Percentiles rank a stretch among this genome's conserved stretches.
phyloP scores from a whole-genome alignment of 2,797 vertebrate genomes.

The Odontamblyopus rebecca region DNA sequence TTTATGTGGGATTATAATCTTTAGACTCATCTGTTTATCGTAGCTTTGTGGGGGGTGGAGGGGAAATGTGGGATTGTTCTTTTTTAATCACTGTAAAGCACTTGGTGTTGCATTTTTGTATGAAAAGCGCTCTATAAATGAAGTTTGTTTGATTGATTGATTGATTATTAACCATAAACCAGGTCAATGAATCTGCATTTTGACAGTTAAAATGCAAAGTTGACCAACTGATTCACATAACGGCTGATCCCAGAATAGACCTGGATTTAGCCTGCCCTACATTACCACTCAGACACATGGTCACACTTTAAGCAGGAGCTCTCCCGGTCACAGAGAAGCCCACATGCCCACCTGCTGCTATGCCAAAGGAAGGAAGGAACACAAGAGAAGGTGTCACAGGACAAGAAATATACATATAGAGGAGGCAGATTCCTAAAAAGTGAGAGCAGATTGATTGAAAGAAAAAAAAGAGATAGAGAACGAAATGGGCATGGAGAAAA shows the following conservation, averaged over 20 bases:
- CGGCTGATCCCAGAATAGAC: neutral
- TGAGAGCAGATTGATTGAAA: conserved; percentile 8
- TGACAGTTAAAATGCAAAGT: too few relatives aligned
- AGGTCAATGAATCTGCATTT: too few relatives aligned
- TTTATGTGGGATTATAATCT: too few relatives aligned
- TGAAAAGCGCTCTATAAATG: too few relatives aligned
- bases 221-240: too few relatives aligned
- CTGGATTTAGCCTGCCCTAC: neutral
- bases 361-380: neutral
- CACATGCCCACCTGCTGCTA: conserved; percentile 16
- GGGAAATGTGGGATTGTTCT: too few relatives aligned
- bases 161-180: too few relatives aligned
- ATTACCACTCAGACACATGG: neutral
- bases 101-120: too few relatives aligned
- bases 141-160: too few relatives aligned
- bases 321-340: neutral
- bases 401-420: conserved; percentile 24
- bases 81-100: too few relatives aligned
- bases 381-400: conserved; percentile 22
- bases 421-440: conserved; percentile 9
- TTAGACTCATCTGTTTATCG: too few relatives aligned
- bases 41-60: too few relatives aligned
- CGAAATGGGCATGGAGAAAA: neutral
- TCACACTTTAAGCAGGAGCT: neutral
- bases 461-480: neutral